Evolutionary conservation across 2,113 vertebrate genomes (phyloP).

Genomic region (Emydura subglobosa): DNA sequence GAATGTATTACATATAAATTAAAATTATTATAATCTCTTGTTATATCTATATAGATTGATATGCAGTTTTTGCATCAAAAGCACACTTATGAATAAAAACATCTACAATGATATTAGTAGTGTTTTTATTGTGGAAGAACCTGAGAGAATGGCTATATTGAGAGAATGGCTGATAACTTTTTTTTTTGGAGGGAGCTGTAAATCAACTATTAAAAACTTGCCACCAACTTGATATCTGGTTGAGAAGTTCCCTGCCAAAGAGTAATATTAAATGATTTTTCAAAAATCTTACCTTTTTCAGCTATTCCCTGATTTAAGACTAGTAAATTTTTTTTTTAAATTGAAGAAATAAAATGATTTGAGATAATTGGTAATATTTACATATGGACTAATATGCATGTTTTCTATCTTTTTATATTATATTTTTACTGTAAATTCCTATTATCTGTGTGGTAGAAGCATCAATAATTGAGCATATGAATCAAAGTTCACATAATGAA

Average conservation of each 20-base stretch:
- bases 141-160: background rate
- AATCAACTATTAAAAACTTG: background rate
- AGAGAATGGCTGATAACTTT: no score
- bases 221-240: background rate
- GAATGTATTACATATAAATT: background rate
- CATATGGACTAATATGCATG: background rate
- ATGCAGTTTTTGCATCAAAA: background rate
- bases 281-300: background rate
- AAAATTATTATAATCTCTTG: background rate
- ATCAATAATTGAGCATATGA: background rate
- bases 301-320: background rate
- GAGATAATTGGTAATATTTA: background rate
- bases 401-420: background rate
- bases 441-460: background rate
- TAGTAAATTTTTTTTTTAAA: background rate
- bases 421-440: background rate
- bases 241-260: background rate
- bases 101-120: background rate
- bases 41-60: background rate
- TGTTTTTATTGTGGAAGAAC: background rate
- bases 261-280: background rate
- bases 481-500: fast-evolving
- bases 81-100: background rate
- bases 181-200: background rate
- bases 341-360: background rate